A percentile compares a stretch with the other conserved stretches of the same genome.
Conservation (phyloP, 2,797 vertebrate species). For the Chelonia mydas region DNA sequence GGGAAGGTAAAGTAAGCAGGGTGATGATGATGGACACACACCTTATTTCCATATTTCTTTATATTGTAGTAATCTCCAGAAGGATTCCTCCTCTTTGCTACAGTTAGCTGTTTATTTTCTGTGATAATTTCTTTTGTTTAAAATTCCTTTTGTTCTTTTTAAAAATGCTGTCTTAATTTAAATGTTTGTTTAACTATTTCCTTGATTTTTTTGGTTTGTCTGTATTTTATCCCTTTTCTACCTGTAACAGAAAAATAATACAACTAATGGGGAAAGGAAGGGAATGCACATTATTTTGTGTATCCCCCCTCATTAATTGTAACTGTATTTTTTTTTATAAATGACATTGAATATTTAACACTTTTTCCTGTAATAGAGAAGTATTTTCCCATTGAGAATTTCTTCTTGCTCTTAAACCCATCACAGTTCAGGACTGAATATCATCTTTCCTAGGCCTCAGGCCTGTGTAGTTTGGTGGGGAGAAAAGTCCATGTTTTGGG, state of each 20-base stretch:
- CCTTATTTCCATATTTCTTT: neutral
- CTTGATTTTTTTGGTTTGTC: neutral
- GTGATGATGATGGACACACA: neutral
- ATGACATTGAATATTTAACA: neutral
- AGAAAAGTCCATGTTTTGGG: neutral
- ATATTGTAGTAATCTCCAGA: neutral
- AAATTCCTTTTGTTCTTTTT: neutral
- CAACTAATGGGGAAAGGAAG: neutral
- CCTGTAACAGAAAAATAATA: neutral
- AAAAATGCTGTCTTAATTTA: neutral
- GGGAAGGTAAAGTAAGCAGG: neutral
- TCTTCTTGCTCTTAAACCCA: neutral
- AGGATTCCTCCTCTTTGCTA: neutral
- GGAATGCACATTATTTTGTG: neutral
- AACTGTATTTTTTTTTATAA: neutral
- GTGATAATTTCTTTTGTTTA: neutral
- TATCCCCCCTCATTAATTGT: neutral
- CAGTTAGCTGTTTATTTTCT: neutral
- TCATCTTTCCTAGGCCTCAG: neutral
- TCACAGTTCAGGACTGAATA: neutral
- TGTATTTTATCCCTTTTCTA: neutral
- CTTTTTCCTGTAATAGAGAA: neutral
- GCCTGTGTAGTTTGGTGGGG: neutral
- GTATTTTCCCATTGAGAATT: neutral
- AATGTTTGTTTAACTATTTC: neutral